phyloP scores from a whole-genome alignment of 2,797 vertebrate species.

The Sus cebifrons region DNA sequence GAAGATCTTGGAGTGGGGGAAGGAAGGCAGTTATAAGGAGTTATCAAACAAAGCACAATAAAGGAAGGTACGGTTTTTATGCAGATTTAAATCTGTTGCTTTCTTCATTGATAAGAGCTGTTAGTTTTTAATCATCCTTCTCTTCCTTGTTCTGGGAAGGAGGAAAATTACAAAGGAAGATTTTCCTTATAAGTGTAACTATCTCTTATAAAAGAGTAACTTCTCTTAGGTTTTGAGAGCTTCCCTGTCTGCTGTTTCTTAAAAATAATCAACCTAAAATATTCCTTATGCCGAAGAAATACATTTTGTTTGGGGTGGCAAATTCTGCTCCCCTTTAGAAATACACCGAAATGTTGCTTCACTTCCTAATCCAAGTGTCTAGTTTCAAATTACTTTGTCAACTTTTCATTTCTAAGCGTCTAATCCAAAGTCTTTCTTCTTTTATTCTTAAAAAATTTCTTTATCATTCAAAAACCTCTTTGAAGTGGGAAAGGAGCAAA shows the following conservation, averaged over 20 bases:
- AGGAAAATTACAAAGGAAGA: not conserved
- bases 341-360: not conserved
- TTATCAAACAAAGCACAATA: not conserved
- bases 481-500: not conserved
- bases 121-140: not conserved
- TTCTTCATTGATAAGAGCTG: not conserved
- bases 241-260: not conserved
- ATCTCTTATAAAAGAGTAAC: not conserved
- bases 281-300: not conserved
- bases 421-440: not conserved
- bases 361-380: not conserved
- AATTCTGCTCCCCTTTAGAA: not conserved
- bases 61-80: not conserved
- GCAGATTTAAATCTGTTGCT: not conserved
- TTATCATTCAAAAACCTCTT: constrained; percentile 17
- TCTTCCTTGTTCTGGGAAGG: not conserved
- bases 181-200: not conserved
- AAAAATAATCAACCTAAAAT: not conserved
- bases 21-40: not conserved
- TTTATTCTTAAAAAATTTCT: not conserved
- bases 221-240: not conserved
- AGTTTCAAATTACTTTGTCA: not conserved
- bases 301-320: not conserved
- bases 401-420: not conserved
- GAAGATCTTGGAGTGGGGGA: not conserved